Evolutionary conservation across 2,888 invertebrate species (phyloP).

Genomic region (Acleris literana): DNA sequence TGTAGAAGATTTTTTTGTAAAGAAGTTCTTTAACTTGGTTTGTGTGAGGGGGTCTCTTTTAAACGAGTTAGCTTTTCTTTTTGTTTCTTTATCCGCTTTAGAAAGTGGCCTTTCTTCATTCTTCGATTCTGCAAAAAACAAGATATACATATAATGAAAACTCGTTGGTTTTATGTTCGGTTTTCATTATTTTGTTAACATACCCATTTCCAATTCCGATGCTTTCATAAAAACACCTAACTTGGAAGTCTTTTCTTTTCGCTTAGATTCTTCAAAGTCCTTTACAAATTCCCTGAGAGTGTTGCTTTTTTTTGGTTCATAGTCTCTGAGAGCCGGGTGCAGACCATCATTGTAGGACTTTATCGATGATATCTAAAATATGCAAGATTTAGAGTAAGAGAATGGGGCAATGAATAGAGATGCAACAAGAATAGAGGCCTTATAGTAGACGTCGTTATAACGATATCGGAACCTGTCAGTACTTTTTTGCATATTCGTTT

Average conservation of each 20-base stretch:
- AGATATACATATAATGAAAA: conserved; percentile 18
- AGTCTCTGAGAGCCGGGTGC: conserved; percentile 80
- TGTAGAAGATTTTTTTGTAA: conserved; percentile 55
- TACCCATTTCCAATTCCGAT: conserved; percentile 65
- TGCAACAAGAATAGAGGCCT: too few species aligned
- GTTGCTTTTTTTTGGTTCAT: conserved; percentile 79
- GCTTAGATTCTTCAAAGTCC: conserved; percentile 74
- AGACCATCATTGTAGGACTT: conserved; percentile 81
- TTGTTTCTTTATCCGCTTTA: conserved; percentile 73
- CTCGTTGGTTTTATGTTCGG: not conserved
- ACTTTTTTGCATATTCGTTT: too few species aligned
- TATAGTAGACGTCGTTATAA: too few species aligned
- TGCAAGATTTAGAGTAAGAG: not conserved
- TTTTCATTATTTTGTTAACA: conserved; percentile 22
- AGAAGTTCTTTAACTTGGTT: conserved; percentile 74
- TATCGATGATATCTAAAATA: conserved; percentile 84
- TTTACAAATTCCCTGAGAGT: conserved; percentile 75
- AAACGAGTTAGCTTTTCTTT: conserved; percentile 75
- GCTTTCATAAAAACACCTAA: conserved; percentile 66
- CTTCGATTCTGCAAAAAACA: conserved; percentile 52
- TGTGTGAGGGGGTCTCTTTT: conserved; percentile 78
- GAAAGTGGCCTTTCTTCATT: conserved; percentile 59
- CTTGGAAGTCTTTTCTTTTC: conserved; percentile 47
- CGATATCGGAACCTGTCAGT: too few species aligned
- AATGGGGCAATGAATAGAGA: too few species aligned